A percentile compares a stretch with the other conserved stretches of the same genome.
Conservation (phyloP, 2,113 vertebrate genomes). For the Barnardius zonarius region DNA sequence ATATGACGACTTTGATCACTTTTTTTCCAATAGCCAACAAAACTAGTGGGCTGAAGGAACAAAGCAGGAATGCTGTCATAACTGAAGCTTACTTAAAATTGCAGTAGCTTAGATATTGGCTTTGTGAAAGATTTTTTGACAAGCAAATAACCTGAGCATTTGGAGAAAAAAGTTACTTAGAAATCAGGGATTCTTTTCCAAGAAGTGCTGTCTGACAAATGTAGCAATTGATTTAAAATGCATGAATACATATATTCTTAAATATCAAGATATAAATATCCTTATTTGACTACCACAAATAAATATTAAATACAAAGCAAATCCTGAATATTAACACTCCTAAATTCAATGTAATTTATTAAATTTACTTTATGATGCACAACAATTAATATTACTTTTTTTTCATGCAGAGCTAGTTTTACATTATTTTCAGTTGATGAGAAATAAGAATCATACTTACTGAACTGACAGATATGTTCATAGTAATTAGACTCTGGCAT, state of each 20-base stretch:
- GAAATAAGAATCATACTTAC: conserved; percentile 77
- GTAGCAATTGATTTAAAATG: not conserved
- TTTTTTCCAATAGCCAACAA: not conserved
- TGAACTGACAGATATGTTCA: conserved; percentile 92
- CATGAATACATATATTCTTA: not conserved
- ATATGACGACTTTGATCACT: not conserved
- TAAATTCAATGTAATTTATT: not conserved
- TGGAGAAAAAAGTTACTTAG: not conserved
- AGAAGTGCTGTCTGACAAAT: not conserved
- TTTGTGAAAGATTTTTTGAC: not conserved
- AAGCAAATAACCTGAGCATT: not conserved
- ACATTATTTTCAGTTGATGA: not conserved
- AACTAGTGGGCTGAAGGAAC: not conserved
- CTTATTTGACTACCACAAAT: not conserved
- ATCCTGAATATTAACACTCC: not conserved
- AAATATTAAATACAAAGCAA: not conserved
- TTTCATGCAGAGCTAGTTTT: not conserved
- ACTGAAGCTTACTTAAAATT: not conserved
- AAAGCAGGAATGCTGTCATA: not conserved
- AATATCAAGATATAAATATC: not conserved
- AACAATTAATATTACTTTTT: not conserved
- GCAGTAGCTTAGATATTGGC: not conserved
- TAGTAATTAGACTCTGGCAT: conserved; percentile 91
- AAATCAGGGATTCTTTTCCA: not conserved
- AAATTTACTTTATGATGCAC: not conserved